phyloP scores from a whole-genome alignment of 2,113 vertebrate species.

The Corynorhinus townsendii region DNA sequence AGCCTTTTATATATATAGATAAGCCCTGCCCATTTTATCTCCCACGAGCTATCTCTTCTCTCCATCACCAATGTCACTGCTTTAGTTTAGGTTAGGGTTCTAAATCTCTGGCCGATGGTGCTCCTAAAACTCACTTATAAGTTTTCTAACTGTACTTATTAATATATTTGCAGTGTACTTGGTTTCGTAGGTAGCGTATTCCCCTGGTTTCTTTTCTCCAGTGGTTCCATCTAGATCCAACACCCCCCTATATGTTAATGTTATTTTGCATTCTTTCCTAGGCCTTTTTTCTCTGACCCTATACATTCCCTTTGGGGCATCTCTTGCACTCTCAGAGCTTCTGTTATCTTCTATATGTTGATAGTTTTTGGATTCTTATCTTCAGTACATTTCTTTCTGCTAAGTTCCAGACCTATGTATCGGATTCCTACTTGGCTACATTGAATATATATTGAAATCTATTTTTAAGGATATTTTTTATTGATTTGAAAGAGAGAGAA shows the following conservation, averaged over 20 bases:
- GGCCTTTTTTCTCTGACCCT: neutral
- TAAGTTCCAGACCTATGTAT: neutral
- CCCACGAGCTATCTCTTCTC: neutral
- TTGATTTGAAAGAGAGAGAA: too few species aligned
- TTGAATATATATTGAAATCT: neutral
- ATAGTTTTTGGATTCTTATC: neutral
- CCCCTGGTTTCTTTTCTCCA: neutral
- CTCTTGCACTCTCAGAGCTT: neutral
- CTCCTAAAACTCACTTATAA: neutral
- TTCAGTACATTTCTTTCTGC: neutral
- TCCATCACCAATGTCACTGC: neutral
- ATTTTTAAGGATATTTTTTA: too few species aligned
- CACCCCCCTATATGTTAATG: neutral
- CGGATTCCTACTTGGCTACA: neutral
- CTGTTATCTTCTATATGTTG: neutral
- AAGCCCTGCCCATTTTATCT: neutral
- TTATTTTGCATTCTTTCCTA: neutral
- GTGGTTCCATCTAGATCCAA: neutral
- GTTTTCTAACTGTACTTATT: neutral
- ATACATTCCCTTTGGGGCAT: neutral
- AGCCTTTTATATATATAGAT: too few species aligned
- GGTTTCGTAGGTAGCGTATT: neutral
- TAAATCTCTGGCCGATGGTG: neutral
- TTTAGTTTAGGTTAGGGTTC: neutral
- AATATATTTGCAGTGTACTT: neutral